phyloP scores from a whole-genome alignment of 2,888 invertebrate species.

The Frankliniella fusca region DNA sequence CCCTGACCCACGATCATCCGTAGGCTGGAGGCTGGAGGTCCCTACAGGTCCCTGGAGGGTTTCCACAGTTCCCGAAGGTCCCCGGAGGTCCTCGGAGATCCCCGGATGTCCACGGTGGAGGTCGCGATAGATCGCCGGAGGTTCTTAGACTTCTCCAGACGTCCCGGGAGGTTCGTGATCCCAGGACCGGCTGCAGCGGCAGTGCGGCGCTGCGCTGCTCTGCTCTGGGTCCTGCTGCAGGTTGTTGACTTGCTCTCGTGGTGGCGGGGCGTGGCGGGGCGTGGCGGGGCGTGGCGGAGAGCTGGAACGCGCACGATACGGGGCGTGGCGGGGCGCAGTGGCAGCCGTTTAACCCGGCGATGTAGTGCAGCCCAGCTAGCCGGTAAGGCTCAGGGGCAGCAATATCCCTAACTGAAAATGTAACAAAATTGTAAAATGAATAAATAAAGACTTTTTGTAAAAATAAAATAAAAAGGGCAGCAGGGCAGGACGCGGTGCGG shows the following conservation, averaged over 20 bases:
- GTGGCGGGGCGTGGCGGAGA: background rate
- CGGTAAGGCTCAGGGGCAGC: too few relatives aligned
- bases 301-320: background rate
- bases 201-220: background rate
- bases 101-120: too few relatives aligned
- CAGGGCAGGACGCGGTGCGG: background rate
- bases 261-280: background rate
- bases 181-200: background rate
- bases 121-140: background rate
- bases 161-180: background rate
- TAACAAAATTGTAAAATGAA: too few relatives aligned
- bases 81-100: background rate
- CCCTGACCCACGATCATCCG: background rate
- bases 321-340: background rate
- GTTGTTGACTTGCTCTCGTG: background rate
- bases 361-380: too few relatives aligned
- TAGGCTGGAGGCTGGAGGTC: too few relatives aligned
- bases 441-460: too few relatives aligned
- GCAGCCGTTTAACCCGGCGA: too few relatives aligned
- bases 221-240: background rate
- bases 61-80: background rate
- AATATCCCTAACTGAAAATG: too few relatives aligned
- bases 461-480: too few relatives aligned
- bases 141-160: background rate
- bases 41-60: too few relatives aligned